Conservation (phyloP, 2,113 vertebrate genomes). For the Argyrosomus japonicus region DNA sequence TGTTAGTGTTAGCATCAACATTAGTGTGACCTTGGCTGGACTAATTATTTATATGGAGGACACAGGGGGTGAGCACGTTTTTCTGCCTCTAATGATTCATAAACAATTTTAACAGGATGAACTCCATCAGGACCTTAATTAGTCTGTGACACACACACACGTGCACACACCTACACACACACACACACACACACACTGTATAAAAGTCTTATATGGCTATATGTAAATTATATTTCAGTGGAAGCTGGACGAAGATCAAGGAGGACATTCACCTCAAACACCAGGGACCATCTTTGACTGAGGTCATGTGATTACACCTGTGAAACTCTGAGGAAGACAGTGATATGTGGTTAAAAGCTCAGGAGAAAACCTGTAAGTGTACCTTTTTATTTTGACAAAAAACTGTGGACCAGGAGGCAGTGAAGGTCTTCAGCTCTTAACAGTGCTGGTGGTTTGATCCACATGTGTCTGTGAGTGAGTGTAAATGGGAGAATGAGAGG, state of each 20-base stretch:
- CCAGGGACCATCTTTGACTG: not conserved
- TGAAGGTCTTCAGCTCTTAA: too few relatives aligned
- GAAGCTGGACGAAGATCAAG: not conserved
- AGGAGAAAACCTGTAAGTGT: too few relatives aligned
- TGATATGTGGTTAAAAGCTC: too few relatives aligned
- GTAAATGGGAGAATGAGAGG: too few relatives aligned
- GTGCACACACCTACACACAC: not conserved
- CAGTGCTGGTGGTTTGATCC: too few relatives aligned
- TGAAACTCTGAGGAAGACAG: not conserved
- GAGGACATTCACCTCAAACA: too few relatives aligned
- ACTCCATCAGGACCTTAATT: slow-evolving; percentile 64
- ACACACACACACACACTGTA: not conserved
- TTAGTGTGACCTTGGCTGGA: slow-evolving; percentile 51
- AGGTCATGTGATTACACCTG: not conserved
- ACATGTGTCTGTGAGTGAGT: too few relatives aligned
- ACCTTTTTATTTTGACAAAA: too few relatives aligned
- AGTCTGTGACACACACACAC: slow-evolving; percentile 13
- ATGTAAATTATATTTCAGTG: not conserved
- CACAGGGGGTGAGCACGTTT: slow-evolving; percentile 38
- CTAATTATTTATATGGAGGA: slow-evolving; percentile 59
- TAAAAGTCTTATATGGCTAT: not conserved
- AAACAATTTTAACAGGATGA: slow-evolving; percentile 63
- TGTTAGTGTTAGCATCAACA: slow-evolving; percentile 14
- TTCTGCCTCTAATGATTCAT: slow-evolving; percentile 61
- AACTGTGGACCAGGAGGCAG: too few relatives aligned